Base-by-base conservation (phyloP, 2,888 invertebrate genomes). In the Diarsia mendica region DNA sequence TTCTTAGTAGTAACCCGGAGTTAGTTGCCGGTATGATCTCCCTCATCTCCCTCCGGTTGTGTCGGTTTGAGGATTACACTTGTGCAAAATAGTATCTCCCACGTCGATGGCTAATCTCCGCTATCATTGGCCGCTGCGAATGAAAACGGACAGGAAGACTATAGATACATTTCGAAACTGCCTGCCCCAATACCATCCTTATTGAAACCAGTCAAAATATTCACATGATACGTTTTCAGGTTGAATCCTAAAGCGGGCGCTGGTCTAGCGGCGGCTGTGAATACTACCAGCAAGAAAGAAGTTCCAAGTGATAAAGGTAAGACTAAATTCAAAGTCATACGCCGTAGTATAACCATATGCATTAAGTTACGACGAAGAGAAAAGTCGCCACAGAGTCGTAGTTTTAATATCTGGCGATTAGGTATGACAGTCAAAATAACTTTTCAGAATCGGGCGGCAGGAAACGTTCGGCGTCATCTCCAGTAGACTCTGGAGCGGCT, bases 391-490 rank as follows among this genome's bases (percentile, higher is more conserved):
- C 10, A 46, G 39, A 39, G 39, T 39, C 39, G 39, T 8, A 39
- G 39, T 33, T 51, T 33, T 23, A 51, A 48, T 63, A 13, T 28
- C 13, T 60, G 44, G n/a, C 51, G 23, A 68, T n/a, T 77, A 71
- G 60, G 39, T 58, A 66, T 83, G 55, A 83, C 63, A 44, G 23
- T 80, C 11, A 66, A 68, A 67, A 67, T 82, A 71, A 78, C 23
- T 33, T 84, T 87, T 66, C 85, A 95, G 95, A 95, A 89, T 81
- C 90, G 5, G 88, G 87, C n/a, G 91, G 93, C 20, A 97, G 97
- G 89, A 97, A 97, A 90, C 93, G 97, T 67, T 83, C 94, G 18
- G 97, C 97, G 3, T 92, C 92, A 28, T 97, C 97, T 3, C 97
- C 97, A 0, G 90, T 96, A 2, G 91, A 94, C 67, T 94, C 94